Base-by-base conservation (phyloP, 2,113 vertebrate genomes). In the Tetrao urogallus region DNA sequence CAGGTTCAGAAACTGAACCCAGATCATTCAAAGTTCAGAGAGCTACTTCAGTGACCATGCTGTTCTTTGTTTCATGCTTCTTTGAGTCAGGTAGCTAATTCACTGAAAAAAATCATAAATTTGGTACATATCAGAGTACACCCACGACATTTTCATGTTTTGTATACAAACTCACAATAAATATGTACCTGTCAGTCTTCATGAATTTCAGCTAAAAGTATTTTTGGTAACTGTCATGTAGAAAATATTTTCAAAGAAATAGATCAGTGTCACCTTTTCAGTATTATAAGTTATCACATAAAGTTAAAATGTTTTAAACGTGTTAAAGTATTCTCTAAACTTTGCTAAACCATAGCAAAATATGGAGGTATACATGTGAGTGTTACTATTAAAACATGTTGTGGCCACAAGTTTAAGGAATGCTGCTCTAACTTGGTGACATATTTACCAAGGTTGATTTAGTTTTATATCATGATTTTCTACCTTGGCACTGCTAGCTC, bases 41-140 rank as follows among this genome's bases (percentile, higher is more conserved):
- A 4, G 10, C 22, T 43, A 28, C 38, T 8, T 8, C 0, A 0
- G 25, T 52, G 63, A 36, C 24, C 19, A 9, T 22, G 25, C 30
- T 3, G 1, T 76, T 25, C 57, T 87, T 64, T 63, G 71, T 13
- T 38, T 64, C 63, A 22, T 67, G 25, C 65, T 78, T 89, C 42
- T 60, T 89, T 72, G 43, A 20, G 58, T 8, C 34, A 58, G 30
- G 56, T n/a, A 58, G 56, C 10, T 58, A n/a, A 58, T n/a, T 58
- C 54, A 32, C 54, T 57, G 30, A 32, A 50, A 61, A 60, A 52
- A 74, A 45, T 16, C 1, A 0, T 64, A 30, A 24, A 34, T 79
- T 57, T 8, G 12, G 5, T 79, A 8, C 21, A 10, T 57, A 40
- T 57, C 58, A 57, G 71, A 91, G 45, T 36, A 79, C 24, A 36